phyloP scores from a whole-genome alignment of 2,113 vertebrate species.

The Symphodus melops region DNA sequence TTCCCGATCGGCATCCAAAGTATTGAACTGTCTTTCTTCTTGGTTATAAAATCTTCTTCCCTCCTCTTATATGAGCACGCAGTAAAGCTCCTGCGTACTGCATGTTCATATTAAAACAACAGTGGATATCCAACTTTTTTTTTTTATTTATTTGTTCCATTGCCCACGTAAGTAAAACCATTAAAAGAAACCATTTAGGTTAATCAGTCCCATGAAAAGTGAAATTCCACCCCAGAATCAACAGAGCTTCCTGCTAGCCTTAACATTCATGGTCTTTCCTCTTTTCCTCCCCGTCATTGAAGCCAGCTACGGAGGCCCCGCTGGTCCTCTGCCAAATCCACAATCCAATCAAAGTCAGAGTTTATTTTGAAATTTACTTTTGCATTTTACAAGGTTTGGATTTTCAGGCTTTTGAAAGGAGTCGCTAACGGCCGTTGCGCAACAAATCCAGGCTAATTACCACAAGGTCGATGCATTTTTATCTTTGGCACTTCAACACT shows the following conservation, averaged over 20 bases:
- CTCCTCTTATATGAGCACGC: slow-evolving; percentile 11
- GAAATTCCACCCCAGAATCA: slow-evolving; percentile 70
- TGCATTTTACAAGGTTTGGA: slow-evolving; percentile 40
- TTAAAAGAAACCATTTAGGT: slow-evolving; percentile 69
- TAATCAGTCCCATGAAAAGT: slow-evolving; percentile 71
- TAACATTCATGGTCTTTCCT: slow-evolving; percentile 31
- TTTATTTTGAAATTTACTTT: slow-evolving; percentile 41
- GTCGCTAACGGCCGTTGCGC: slow-evolving; percentile 28
- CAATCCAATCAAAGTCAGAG: slow-evolving; percentile 46
- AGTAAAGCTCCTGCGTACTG: slow-evolving; percentile 25
- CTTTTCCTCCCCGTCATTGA: background rate
- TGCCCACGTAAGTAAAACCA: slow-evolving; percentile 58
- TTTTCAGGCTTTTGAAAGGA: background rate
- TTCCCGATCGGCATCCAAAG: too few relatives aligned
- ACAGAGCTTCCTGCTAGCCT: slow-evolving; percentile 58
- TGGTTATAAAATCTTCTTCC: slow-evolving; percentile 34
- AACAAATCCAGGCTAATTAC: slow-evolving; percentile 51
- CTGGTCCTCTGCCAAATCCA: slow-evolving; percentile 42
- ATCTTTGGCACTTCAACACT: slow-evolving; percentile 56
- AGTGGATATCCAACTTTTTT: slow-evolving; percentile 41
- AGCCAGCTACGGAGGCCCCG: slow-evolving; percentile 20
- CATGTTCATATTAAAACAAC: slow-evolving; percentile 56
- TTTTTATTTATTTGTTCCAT: slow-evolving; percentile 52
- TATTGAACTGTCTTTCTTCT: background rate
- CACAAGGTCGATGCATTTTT: slow-evolving; percentile 48